Percentiles rank a stretch among this genome's conserved stretches.
phyloP scores from a whole-genome alignment of 2,113 vertebrate species.

The Rhinoptilus africanus region DNA sequence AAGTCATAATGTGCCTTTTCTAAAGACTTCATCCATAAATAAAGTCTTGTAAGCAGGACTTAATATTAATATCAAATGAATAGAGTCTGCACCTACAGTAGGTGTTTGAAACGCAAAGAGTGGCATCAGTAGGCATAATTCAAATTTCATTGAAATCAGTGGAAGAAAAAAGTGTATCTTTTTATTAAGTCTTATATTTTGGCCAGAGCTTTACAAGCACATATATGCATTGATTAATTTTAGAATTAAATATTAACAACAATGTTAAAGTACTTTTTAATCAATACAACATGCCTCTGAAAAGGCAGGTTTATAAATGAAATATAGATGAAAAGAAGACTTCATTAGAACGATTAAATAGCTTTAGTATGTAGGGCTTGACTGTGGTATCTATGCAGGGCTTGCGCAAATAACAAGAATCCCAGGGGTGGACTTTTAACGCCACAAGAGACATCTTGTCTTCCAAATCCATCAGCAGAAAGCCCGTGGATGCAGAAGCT shows the following conservation, averaged over 20 bases:
- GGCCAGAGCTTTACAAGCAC: not conserved
- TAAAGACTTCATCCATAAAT: constrained; percentile 36
- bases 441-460: not conserved
- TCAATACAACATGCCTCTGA: not conserved
- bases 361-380: not conserved
- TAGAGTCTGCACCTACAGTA: not conserved
- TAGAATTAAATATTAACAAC: not conserved
- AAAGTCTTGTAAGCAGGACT: constrained; percentile 3
- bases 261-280: not conserved
- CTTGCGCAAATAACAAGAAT: not conserved
- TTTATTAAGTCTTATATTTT: not conserved
- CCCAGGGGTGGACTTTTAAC: not conserved
- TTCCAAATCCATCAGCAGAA: not conserved
- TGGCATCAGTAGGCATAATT: not conserved
- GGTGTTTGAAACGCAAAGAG: not conserved
- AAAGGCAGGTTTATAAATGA: not conserved
- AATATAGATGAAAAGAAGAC: not conserved
- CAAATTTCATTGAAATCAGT: not conserved
- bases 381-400: not conserved
- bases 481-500: not conserved
- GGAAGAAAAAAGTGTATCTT: not conserved
- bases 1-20: constrained; percentile 12
- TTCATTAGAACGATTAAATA: not conserved
- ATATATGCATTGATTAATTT: not conserved
- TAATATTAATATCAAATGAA: not conserved